Evolutionary conservation across 2,888 invertebrate genomes (phyloP).

Genomic region (Meta bourneti): DNA sequence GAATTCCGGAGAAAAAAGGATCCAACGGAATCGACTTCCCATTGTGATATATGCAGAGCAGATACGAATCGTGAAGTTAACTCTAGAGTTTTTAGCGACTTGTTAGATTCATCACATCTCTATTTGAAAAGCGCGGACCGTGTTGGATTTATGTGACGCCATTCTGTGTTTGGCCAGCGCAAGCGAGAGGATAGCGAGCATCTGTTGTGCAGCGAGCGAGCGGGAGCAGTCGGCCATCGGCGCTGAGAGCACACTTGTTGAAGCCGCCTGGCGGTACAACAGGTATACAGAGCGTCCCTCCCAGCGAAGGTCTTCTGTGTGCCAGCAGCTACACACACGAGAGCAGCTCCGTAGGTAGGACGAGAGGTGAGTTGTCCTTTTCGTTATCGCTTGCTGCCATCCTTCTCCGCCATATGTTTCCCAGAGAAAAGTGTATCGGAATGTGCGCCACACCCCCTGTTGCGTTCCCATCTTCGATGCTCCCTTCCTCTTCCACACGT

Average conservation of each 20-base stretch:
- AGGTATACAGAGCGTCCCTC: conserved; percentile 56
- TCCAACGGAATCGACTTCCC: too few relatives aligned
- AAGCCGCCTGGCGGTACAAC: conserved; percentile 74
- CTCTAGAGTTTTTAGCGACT: too few relatives aligned
- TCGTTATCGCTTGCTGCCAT: conserved; percentile 12
- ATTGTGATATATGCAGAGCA: too few relatives aligned
- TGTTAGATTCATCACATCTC: too few relatives aligned
- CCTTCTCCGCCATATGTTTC: conserved; percentile 65
- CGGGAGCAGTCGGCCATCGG: conserved; percentile 25
- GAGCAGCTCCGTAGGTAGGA: conserved; percentile 52
- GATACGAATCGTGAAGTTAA: too few relatives aligned
- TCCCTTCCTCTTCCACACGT: not conserved
- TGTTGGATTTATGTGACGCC: too few relatives aligned
- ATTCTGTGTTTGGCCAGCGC: too few relatives aligned
- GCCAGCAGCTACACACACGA: not conserved
- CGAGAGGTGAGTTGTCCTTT: conserved; percentile 58
- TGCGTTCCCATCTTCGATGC: not conserved
- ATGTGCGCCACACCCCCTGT: conserved; percentile 19
- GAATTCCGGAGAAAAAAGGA: too few relatives aligned
- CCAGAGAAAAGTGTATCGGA: not conserved
- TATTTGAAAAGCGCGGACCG: not conserved
- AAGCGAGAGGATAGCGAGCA: not conserved
- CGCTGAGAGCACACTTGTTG: conserved; percentile 68
- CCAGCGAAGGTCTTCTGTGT: conserved; percentile 59
- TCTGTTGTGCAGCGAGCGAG: not conserved